Percentiles rank a stretch among this genome's conserved stretches.
Evolutionary conservation across 2,113 vertebrate species (phyloP).

Genomic region (Corydoras maculifer): DNA sequence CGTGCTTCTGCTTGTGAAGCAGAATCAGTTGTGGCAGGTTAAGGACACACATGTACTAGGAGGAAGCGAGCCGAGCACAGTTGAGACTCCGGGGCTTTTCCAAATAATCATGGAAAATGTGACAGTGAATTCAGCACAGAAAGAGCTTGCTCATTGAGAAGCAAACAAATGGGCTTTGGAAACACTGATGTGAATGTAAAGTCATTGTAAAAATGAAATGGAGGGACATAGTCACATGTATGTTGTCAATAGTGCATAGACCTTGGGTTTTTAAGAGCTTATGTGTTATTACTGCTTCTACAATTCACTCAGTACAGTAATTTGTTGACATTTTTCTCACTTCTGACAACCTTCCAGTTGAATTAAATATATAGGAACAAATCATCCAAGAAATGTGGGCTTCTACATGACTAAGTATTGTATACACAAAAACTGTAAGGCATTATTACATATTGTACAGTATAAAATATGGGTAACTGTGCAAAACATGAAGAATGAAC

Average conservation of each 20-base stretch:
- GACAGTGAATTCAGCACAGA: slow-evolving; percentile 27
- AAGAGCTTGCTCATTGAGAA: slow-evolving; percentile 24
- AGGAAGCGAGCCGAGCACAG: slow-evolving; percentile 27
- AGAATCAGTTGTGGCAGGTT: slow-evolving; percentile 47
- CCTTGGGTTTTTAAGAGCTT: background rate
- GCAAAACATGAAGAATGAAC: background rate
- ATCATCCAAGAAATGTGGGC: too few relatives aligned
- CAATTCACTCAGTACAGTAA: background rate
- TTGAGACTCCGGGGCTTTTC: slow-evolving; percentile 38
- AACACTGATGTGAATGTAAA: slow-evolving; percentile 11
- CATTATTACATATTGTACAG: too few relatives aligned
- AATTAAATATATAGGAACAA: too few relatives aligned
- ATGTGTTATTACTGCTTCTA: background rate
- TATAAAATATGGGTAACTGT: too few relatives aligned
- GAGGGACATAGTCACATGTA: too few relatives aligned
- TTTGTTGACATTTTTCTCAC: too few relatives aligned
- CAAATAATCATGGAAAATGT: slow-evolving; percentile 41
- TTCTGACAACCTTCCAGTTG: too few relatives aligned
- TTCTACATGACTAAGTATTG: too few relatives aligned
- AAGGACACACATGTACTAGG: slow-evolving; percentile 40
- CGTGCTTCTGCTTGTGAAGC: slow-evolving; percentile 38
- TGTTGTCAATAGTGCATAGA: background rate
- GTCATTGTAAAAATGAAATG: too few relatives aligned
- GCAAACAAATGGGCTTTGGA: background rate
- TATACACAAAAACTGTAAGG: too few relatives aligned